Base-by-base conservation (phyloP, 2,888 invertebrate genomes). In the Ormyrus labotus region DNA sequence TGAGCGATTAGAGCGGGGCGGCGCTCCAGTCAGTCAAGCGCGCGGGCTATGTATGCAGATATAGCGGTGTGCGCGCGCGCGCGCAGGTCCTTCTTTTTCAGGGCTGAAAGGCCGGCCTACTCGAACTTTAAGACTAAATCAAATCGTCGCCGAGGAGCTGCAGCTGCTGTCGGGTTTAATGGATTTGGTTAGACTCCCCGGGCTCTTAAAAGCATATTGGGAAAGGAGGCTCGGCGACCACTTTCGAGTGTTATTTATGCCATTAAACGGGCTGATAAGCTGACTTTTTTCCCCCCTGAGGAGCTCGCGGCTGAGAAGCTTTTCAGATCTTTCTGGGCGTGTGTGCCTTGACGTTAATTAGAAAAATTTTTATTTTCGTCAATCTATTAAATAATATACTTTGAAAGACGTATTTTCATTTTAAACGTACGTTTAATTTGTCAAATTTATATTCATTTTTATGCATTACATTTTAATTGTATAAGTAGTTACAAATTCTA, bases 1-100 rank as follows among this genome's bases (percentile, higher is more conserved):
- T 86, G 88, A 87, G 85, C 87, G 89, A 89, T 89, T 89, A 89
- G 87, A 84, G 82, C 84, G 80, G 84, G 88, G 88, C 87, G 87
- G 85, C 80, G 83, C 85, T 86, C 85, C 63, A 71, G 86, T 89
- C 87, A 87, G 85, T 88, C 86, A 86, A 83, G 82, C 77, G 53
- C 50, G 45, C 6, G 13, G 5, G 0, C 5, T 34, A 60, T 60
- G 47, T 47, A 78, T 48, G 63, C 67, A 69, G 74, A 79, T 74
- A 58, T 50, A 11, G 10, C 9, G 7, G 57, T 47, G 45, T 9
- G 68, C 9, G n/a, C 9, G n/a, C 9, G n/a, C 9, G n/a, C 7
- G 48, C 68, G 8, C 6, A 11, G 34, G 53, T 74, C 64, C 7
- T 55, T 63, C 69, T 58, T 53, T 69, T 69, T 70, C 51, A 60